Base-by-base conservation (phyloP, 2,113 vertebrate genomes). In the Thunnus thynnus region DNA sequence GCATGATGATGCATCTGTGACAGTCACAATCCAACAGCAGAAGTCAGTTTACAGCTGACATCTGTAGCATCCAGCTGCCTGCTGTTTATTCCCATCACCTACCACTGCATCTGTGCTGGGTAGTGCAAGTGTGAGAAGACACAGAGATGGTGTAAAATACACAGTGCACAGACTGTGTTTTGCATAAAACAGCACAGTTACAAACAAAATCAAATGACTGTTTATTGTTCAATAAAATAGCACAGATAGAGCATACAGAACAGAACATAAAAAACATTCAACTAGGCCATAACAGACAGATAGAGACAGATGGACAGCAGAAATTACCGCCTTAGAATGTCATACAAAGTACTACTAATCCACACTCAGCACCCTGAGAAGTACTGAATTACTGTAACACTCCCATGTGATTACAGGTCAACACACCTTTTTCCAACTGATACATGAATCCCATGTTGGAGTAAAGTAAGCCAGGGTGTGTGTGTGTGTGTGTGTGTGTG, bases 161-260 rank as follows among this genome's bases (percentile, higher is more conserved):
- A 69, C 12, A 46, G 9, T 68, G 8, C 46, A 69, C 14, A 13
- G 7, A 36, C 44, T 57, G 63, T 75, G 63, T 75, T 75, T 82
- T 74, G 16, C 70, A 76, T 67, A 71, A 82, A 72, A 55, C 52
- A 55, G 52, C 52, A 55, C 52, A 71, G 4, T 55, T 71, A 89
- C 80, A 88, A 86, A 84, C 90, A 89, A 93, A 92, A 94, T 89
- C 89, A 91, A 93, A 93, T 87, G 78, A 88, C 72, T 88, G 86
- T 94, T 94, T 92, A 94, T 94, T 93, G 87, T 89, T 83, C 88
- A 94, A 94, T 89, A 86, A 89, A 91, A 88, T 82, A 48, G 87
- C 86, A 92, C 89, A 90, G 86, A 92, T 88, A 90, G 27, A 4
- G 27, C 27, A 30, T 30, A 30, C 27, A 30, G 27, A 30, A 30